Percentiles rank a stretch among this genome's conserved stretches.
Evolutionary conservation across 2,113 vertebrate species (phyloP).

Genomic region (Nannospalax galili): DNA sequence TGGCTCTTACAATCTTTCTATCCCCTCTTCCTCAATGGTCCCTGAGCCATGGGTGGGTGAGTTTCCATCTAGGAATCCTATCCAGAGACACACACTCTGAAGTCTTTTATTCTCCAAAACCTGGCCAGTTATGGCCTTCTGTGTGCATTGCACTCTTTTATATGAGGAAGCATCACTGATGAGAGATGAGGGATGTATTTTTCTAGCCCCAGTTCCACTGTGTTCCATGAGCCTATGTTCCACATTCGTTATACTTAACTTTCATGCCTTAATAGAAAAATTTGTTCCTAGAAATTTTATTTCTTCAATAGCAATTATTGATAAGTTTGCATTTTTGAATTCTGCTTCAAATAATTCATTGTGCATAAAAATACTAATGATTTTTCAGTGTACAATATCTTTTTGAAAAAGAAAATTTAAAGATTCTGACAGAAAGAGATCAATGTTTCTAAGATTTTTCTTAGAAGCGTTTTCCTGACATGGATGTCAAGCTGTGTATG

Average conservation of each 20-base stretch:
- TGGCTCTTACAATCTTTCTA: too few relatives aligned
- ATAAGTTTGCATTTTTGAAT: not conserved
- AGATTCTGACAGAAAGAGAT: not conserved
- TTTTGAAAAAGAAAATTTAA: not conserved
- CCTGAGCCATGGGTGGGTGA: too few relatives aligned
- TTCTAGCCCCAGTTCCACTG: too few relatives aligned
- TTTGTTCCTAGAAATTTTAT: not conserved
- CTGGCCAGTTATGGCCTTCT: too few relatives aligned
- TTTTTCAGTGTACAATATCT: not conserved
- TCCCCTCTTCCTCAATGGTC: too few relatives aligned
- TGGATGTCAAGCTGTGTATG: not conserved
- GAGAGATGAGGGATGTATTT: too few relatives aligned
- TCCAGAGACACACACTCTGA: too few relatives aligned
- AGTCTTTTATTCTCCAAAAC: too few relatives aligned
- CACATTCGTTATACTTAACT: not conserved
- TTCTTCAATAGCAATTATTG: not conserved
- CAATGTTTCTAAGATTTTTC: not conserved
- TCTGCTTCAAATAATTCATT: not conserved
- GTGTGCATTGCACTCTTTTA: too few relatives aligned
- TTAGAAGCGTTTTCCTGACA: slow-evolving; percentile 6
- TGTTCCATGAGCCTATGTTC: too few relatives aligned
- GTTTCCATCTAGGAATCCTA: too few relatives aligned
- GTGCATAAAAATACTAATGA: not conserved
- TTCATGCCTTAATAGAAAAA: not conserved
- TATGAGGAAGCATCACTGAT: too few relatives aligned